Conservation (phyloP, 2,113 vertebrate species). For the Bagarius yarrelli region DNA sequence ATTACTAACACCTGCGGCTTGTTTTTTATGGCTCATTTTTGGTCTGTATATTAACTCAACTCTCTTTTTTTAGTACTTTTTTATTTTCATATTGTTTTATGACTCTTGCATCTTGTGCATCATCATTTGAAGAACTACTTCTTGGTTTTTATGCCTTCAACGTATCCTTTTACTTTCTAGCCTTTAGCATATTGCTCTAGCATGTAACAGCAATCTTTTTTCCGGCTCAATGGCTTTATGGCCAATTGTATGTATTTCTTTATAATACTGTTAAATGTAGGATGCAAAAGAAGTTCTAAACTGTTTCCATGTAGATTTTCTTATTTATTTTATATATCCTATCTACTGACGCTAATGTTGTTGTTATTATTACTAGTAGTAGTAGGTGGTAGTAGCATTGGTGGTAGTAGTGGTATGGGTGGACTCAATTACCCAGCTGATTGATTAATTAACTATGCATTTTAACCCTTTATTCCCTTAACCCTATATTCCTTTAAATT, state of each 20-base stretch:
- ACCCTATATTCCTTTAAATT: too few species aligned
- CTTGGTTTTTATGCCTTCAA: background rate
- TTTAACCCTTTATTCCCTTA: too few species aligned
- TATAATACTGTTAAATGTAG: background rate
- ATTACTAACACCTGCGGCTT: background rate
- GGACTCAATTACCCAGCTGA: too few species aligned
- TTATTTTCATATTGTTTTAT: too few species aligned
- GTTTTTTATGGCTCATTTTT: background rate
- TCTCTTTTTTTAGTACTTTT: background rate
- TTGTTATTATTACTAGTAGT: background rate
- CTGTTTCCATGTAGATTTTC: background rate
- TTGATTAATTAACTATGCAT: too few species aligned
- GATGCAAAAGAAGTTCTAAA: background rate
- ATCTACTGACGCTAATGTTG: background rate
- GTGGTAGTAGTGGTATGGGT: background rate
- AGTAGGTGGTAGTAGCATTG: background rate
- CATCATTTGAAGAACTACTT: too few species aligned
- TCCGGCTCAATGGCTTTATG: too few species aligned
- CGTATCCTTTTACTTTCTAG: background rate
- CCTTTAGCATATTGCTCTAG: background rate
- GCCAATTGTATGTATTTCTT: too few species aligned
- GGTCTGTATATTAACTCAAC: background rate
- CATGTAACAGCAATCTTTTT: background rate
- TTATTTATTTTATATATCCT: background rate
- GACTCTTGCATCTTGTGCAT: background rate